Percentiles rank a stretch among this genome's conserved stretches.
Conservation (phyloP, 2,113 vertebrate genomes). For the Ailuropoda melanoleuca region DNA sequence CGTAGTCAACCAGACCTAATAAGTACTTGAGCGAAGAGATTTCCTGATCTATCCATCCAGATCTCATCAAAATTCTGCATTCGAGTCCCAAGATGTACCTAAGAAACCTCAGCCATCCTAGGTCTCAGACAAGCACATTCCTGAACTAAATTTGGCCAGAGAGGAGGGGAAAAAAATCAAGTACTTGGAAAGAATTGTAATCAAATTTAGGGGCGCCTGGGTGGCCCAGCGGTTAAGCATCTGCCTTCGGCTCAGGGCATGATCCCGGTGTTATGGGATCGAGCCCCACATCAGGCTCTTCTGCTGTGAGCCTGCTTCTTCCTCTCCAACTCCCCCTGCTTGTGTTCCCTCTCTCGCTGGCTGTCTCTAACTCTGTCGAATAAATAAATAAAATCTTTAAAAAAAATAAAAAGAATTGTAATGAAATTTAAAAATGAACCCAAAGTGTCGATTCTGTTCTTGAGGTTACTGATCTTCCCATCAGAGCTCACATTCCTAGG, state of each 20-base stretch:
- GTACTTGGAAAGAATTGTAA: constrained; percentile 48
- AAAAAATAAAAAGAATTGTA: constrained; percentile 59
- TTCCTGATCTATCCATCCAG: constrained; percentile 25
- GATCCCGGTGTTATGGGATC: no score
- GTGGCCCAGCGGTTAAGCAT: no score
- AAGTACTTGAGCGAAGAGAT: not conserved
- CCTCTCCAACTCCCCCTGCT: no score
- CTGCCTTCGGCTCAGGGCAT: no score
- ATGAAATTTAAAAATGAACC: constrained; percentile 48
- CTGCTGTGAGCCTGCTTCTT: no score
- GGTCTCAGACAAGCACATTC: constrained; percentile 27
- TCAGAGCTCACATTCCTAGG: constrained; percentile 33
- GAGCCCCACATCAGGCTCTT: no score
- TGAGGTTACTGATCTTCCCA: not conserved
- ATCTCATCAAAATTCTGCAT: constrained; percentile 33
- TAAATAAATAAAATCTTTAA: no score
- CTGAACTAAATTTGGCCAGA: constrained; percentile 53
- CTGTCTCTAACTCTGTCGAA: no score
- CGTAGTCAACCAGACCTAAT: constrained; percentile 23
- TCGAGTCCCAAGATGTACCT: constrained; percentile 35
- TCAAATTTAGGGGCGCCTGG: no score
- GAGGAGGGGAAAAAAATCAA: not conserved
- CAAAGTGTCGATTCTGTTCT: constrained; percentile 26
- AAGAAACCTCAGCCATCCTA: not conserved
- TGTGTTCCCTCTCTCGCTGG: no score